Evolutionary conservation across 2,797 vertebrate genomes (phyloP).

Genomic region (Leucoraja ocellata): DNA sequence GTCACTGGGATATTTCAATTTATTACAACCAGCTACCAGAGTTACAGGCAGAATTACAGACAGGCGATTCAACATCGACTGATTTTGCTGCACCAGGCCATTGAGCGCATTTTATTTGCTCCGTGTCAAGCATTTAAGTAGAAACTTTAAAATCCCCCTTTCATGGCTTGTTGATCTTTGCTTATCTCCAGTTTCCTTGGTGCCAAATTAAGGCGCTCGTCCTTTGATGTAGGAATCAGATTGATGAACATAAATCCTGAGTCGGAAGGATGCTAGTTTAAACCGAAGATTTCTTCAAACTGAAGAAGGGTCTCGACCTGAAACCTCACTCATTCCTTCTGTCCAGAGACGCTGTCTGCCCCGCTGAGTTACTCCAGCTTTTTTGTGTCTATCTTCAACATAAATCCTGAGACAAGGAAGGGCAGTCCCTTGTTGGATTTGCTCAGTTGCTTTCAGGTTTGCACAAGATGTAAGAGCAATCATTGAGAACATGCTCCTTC

Average conservation of each 20-base stretch:
- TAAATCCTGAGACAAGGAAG: neutral
- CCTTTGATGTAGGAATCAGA: neutral
- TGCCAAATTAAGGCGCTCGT: neutral
- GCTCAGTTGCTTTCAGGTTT: neutral
- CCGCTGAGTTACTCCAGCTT: too few species aligned
- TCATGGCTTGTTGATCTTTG: neutral
- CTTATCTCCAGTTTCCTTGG: neutral
- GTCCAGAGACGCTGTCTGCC: too few species aligned
- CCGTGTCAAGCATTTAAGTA: neutral
- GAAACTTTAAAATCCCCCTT: neutral
- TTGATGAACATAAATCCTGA: neutral
- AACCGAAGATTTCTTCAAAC: too few species aligned
- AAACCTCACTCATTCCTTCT: too few species aligned
- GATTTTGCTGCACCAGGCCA: neutral
- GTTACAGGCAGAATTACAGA: neutral
- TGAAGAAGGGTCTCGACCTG: too few species aligned
- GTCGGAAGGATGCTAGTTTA: too few species aligned
- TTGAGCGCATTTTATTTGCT: neutral
- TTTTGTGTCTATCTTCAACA: neutral
- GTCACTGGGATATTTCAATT: neutral
- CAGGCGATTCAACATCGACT: neutral
- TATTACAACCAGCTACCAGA: neutral
- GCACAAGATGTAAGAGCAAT: neutral
- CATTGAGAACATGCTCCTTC: neutral
- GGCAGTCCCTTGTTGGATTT: neutral